phyloP scores from a whole-genome alignment of 1,140 invertebrate genomes.

The Panagrolaimus sp. region DNA sequence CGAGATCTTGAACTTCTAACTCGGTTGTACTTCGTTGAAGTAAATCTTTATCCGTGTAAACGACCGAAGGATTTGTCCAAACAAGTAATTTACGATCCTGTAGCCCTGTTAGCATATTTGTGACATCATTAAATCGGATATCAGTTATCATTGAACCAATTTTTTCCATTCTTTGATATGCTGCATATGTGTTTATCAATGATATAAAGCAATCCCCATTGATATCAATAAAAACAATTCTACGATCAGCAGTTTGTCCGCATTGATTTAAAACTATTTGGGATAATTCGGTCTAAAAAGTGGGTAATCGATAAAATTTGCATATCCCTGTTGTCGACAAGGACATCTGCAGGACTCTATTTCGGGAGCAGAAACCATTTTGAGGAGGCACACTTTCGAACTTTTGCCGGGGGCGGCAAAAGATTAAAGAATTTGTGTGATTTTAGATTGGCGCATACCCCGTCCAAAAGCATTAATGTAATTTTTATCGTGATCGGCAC shows the following conservation, averaged over 20 bases:
- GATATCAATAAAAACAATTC: slow-evolving; percentile 74
- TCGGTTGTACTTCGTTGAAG: slow-evolving; percentile 67
- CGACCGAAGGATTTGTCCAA: slow-evolving; percentile 77
- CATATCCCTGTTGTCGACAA: no score
- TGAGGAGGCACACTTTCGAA: no score
- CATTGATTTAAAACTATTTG: slow-evolving; percentile 75
- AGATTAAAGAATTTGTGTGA: no score
- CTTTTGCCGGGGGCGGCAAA: no score
- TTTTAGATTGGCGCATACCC: no score
- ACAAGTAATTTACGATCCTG: slow-evolving; percentile 74
- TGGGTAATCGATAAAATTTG: no score
- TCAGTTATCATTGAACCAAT: slow-evolving; percentile 75
- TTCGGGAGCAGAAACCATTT: no score
- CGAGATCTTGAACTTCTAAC: slow-evolving; percentile 54
- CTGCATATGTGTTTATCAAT: slow-evolving; percentile 68
- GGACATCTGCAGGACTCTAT: no score
- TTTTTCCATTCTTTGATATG: slow-evolving; percentile 63
- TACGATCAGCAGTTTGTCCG: slow-evolving; percentile 68
- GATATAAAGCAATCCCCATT: slow-evolving; percentile 75
- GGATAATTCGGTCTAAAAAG: slow-evolving; percentile 68
- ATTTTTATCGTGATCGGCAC: no score
- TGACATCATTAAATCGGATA: slow-evolving; percentile 74
- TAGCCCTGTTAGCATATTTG: slow-evolving; percentile 77
- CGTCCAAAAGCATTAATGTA: no score
- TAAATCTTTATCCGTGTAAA: slow-evolving; percentile 72